A percentile compares a stretch with the other conserved stretches of the same genome.
phyloP scores from a whole-genome alignment of 2,113 vertebrate species.

The Scytalopus superciliaris region DNA sequence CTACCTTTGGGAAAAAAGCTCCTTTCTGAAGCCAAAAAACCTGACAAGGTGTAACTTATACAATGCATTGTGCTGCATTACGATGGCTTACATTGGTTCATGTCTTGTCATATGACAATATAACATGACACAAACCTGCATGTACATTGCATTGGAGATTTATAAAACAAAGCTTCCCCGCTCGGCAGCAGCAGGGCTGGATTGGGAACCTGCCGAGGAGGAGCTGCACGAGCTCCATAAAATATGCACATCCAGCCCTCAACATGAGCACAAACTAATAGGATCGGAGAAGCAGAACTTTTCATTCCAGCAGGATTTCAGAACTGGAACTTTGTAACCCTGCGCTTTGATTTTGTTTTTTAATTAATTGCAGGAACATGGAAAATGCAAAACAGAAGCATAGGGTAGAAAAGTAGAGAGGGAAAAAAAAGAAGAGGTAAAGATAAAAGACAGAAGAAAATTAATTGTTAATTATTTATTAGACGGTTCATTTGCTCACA shows the following conservation, averaged over 20 bases:
- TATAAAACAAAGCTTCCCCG: constrained; percentile 65
- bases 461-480: constrained; percentile 75
- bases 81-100: constrained; percentile 66
- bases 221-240: background rate
- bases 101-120: constrained; percentile 73
- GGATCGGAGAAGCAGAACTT: constrained; percentile 42
- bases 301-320: constrained; percentile 48
- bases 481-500: constrained; percentile 71
- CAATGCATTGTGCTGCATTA: constrained; percentile 55
- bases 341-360: constrained; percentile 66
- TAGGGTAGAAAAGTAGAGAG: background rate
- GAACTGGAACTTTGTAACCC: constrained; percentile 53
- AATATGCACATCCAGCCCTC: constrained; percentile 63
- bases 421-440: background rate
- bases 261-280: background rate
- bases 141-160: constrained; percentile 71
- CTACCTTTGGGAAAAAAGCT: constrained; percentile 65
- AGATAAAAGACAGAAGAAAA: constrained; percentile 71
- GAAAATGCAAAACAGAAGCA: constrained; percentile 63
- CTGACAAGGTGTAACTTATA: constrained; percentile 69
- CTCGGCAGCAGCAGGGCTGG: constrained; percentile 36
- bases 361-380: constrained; percentile 64
- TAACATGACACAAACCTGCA: constrained; percentile 70
- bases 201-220: background rate
- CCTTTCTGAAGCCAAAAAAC: constrained; percentile 65